Evolutionary conservation across 1,140 invertebrate species (phyloP).

Genomic region (Uloborus diversus): DNA sequence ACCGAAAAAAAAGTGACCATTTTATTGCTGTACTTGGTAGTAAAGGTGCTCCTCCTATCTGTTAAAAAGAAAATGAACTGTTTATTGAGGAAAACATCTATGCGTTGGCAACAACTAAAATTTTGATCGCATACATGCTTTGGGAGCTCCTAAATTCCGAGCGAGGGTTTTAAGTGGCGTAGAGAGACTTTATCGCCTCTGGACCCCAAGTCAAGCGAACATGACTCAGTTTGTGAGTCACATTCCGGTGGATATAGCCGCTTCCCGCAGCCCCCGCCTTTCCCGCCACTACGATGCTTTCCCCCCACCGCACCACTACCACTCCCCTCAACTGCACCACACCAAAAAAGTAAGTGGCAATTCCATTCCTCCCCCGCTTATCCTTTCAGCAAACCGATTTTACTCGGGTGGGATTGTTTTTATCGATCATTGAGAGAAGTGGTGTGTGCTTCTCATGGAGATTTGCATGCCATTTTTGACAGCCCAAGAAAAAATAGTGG

Average conservation of each 20-base stretch:
- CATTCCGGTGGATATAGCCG: constrained; percentile 54
- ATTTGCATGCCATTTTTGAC: no score
- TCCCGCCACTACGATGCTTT: constrained; percentile 21
- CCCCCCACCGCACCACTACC: constrained; percentile 12
- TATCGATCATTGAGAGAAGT: no score
- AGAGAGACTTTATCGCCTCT: not conserved
- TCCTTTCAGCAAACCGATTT: no score
- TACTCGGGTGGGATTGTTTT: no score
- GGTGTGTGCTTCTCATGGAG: no score
- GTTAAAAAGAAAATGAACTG: not conserved
- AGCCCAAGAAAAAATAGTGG: no score
- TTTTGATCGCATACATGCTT: not conserved
- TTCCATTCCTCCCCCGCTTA: not conserved
- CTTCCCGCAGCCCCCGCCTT: constrained; percentile 18
- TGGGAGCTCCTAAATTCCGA: not conserved
- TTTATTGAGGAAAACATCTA: not conserved
- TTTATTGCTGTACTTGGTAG: not conserved
- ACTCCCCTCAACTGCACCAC: not conserved
- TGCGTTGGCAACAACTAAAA: not conserved
- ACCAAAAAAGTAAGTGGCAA: constrained; percentile 35
- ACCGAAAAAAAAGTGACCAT: no score
- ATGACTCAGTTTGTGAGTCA: constrained; percentile 56
- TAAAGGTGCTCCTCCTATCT: not conserved
- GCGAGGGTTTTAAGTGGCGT: not conserved
- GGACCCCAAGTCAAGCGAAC: not conserved